phyloP scores from a whole-genome alignment of 2,797 vertebrate species.

The Gymnopithys bicolor region DNA sequence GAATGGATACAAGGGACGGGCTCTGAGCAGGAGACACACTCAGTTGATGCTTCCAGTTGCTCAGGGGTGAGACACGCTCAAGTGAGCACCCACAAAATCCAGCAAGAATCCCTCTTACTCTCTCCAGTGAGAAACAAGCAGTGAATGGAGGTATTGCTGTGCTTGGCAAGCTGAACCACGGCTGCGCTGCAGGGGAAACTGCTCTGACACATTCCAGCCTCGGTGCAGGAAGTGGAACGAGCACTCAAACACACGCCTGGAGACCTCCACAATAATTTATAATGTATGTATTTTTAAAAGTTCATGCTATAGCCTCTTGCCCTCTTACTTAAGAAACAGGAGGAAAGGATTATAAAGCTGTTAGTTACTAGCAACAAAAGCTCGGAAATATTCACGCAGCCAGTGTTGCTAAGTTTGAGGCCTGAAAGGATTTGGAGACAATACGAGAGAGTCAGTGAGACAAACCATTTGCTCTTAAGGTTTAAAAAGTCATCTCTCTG shows the following conservation, averaged over 20 bases:
- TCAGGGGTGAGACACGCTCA: background rate
- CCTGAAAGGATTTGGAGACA: background rate
- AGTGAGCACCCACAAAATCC: background rate
- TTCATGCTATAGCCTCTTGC: background rate
- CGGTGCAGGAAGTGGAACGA: background rate
- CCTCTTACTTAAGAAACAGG: background rate
- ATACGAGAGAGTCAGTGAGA: background rate
- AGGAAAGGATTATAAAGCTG: background rate
- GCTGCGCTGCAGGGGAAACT: background rate
- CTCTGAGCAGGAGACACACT: background rate
- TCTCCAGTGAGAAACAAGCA: background rate
- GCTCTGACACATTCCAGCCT: accelerated
- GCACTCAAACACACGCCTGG: background rate
- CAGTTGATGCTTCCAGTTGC: background rate
- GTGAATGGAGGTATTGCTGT: background rate
- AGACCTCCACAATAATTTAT: background rate
- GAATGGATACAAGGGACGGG: background rate
- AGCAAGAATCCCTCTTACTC: background rate
- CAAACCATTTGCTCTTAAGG: background rate
- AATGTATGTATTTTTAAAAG: background rate
- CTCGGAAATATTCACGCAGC: background rate
- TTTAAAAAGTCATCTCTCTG: background rate
- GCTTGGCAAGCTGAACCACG: background rate
- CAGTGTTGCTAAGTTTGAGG: background rate
- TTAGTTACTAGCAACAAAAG: conserved; percentile 1